Percentiles rank a stretch among this genome's conserved stretches.
These are phyloP conservation scores for Panthera leo DNA, from an alignment of 2,113 vertebrate species.

Conservation along the genomic window DNA sequence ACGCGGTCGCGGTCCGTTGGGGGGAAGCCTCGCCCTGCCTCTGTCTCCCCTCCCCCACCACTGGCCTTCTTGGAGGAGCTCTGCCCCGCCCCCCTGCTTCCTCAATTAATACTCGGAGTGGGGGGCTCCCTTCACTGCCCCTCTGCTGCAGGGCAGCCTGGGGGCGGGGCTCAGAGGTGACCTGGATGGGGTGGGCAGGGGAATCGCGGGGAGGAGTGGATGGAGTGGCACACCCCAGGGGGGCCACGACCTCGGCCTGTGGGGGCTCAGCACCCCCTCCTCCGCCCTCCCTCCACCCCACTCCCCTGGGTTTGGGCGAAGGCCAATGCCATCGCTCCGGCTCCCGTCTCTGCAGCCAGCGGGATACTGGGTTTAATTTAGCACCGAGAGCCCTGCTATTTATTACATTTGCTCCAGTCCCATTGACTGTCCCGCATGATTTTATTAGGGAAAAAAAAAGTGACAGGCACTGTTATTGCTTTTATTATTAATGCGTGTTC, in stretches of 20 bases:
- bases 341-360: conserved; percentile 68
- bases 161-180: background rate
- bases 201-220: background rate
- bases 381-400: conserved; percentile 76
- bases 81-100: background rate
- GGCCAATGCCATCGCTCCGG: conserved; percentile 43
- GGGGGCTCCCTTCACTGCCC: background rate
- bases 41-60: background rate
- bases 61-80: background rate
- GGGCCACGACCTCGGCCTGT: background rate
- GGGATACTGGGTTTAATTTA: conserved; percentile 75
- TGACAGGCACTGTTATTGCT: conserved; percentile 80
- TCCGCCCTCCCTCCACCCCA: accelerated
- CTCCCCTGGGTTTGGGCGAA: background rate
- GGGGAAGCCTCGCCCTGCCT: background rate
- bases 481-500: conserved; percentile 85
- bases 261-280: background rate
- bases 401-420: conserved; percentile 72
- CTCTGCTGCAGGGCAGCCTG: background rate
- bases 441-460: conserved; percentile 82
- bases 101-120: too few relatives aligned
- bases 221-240: accelerated
- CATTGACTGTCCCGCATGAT: conserved; percentile 70
- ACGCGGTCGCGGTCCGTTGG: accelerated
- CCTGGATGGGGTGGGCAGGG: background rate